phyloP scores from a whole-genome alignment of 1,140 invertebrate genomes.

The Bombus consobrinus region DNA sequence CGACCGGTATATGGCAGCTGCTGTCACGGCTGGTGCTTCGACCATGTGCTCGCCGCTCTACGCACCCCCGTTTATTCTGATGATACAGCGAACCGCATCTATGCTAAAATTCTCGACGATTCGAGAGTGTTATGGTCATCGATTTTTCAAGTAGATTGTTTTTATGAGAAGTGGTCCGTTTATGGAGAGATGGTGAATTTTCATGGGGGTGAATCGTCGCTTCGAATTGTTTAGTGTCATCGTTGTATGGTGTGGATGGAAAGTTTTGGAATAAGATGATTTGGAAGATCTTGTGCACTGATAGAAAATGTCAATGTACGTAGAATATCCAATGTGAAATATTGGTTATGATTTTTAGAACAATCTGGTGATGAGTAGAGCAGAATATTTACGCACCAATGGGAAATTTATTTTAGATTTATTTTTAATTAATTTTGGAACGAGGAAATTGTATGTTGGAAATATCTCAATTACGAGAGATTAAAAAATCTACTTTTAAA shows the following conservation, averaged over 20 bases:
- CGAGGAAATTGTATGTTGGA: no score
- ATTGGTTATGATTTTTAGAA: neutral
- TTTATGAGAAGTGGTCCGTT: neutral
- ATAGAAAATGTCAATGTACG: neutral
- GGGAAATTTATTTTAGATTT: no score
- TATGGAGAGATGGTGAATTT: neutral
- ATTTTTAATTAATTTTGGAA: no score
- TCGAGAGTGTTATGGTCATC: neutral
- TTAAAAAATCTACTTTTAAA: neutral
- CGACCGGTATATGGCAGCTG: slow-evolving; percentile 35
- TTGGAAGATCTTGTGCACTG: no score
- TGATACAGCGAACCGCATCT: neutral
- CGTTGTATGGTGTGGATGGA: neutral
- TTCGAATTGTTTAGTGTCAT: neutral
- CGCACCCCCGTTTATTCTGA: neutral
- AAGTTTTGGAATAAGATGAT: neutral
- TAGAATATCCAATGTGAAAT: no score
- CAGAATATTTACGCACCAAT: no score
- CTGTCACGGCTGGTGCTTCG: slow-evolving; percentile 27
- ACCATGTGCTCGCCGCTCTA: slow-evolving; percentile 10
- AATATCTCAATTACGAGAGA: neutral
- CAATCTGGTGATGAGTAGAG: no score
- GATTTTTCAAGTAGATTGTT: neutral
- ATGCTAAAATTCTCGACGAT: slow-evolving; percentile 7
- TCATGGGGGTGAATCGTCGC: neutral